Evolutionary conservation across 2,888 invertebrate species (phyloP).

Genomic region (Amaurobius ferox): DNA sequence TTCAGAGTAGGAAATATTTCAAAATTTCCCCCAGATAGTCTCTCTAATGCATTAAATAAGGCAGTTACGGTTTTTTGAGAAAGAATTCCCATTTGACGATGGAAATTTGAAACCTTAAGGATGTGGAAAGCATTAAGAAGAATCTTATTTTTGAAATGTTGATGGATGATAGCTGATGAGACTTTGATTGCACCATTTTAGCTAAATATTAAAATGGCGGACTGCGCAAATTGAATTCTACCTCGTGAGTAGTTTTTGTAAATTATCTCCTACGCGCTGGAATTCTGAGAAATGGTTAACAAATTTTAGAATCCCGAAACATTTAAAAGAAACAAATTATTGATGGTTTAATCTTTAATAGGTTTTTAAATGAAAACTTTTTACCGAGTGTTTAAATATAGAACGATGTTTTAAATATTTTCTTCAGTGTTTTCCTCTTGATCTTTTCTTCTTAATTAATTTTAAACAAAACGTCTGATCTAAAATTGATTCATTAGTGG

Average conservation of each 20-base stretch:
- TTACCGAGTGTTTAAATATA: too few relatives aligned
- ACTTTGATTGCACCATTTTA: constrained; percentile 66
- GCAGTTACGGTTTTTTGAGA: constrained; percentile 37
- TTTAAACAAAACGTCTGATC: too few relatives aligned
- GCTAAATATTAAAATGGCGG: constrained; percentile 51
- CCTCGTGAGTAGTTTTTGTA: not conserved
- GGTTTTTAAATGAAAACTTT: too few relatives aligned
- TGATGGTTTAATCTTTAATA: not conserved
- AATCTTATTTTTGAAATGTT: constrained; percentile 58
- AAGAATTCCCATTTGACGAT: constrained; percentile 49
- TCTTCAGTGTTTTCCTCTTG: too few relatives aligned
- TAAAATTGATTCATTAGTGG: too few relatives aligned
- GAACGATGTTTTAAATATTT: too few relatives aligned
- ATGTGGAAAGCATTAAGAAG: constrained; percentile 56
- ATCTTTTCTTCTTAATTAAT: too few relatives aligned
- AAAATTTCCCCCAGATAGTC: not conserved
- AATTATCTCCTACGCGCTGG: constrained; percentile 1
- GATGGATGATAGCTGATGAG: constrained; percentile 62
- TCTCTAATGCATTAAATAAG: constrained; percentile 48
- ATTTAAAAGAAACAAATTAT: not conserved
- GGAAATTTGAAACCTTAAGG: constrained; percentile 62
- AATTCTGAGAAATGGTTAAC: constrained; percentile 1
- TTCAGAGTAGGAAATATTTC: constrained; percentile 21
- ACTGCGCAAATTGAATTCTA: constrained; percentile 39
- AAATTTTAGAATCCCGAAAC: not conserved